A percentile compares a stretch with the other conserved stretches of the same genome.
Conservation (phyloP, 2,888 invertebrate genomes). For the Eulithis prunata region DNA sequence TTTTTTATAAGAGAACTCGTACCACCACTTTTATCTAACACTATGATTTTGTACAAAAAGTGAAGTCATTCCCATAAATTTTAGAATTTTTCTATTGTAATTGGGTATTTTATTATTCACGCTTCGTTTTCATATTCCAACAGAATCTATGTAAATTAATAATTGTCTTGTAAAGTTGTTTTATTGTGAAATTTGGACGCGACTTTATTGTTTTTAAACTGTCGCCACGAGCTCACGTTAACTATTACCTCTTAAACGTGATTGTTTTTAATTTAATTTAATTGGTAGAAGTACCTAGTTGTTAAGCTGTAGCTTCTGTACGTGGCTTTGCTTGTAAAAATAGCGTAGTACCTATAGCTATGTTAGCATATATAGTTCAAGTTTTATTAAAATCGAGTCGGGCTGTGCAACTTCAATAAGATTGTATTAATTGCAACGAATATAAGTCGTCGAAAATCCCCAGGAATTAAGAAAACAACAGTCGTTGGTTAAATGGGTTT, state of each 20-base stretch:
- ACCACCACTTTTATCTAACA: no score
- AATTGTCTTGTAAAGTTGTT: slow-evolving; percentile 18
- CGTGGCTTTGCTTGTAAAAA: neutral
- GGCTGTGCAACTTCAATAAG: no score
- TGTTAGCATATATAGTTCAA: no score
- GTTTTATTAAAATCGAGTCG: no score
- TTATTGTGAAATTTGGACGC: slow-evolving; percentile 7
- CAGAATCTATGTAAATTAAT: slow-evolving; percentile 20
- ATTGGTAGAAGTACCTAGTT: neutral
- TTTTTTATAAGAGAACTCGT: no score
- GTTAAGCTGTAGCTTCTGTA: neutral
- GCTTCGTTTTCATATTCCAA: slow-evolving; percentile 4
- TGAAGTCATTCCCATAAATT: no score
- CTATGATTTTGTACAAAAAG: no score
- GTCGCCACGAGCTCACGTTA: slow-evolving; percentile 13
- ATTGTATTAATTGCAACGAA: no score
- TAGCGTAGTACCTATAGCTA: no score
- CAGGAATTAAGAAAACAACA: no score
- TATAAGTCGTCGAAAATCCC: no score
- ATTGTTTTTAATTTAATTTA: slow-evolving; percentile 1
- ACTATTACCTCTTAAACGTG: slow-evolving; percentile 10
- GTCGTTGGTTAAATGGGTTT: no score
- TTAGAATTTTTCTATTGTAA: neutral
- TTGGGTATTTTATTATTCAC: slow-evolving; percentile 3
- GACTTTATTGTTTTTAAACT: slow-evolving; percentile 22